These are phyloP conservation scores for Cryptotis parvus DNA, from an alignment of 2,113 vertebrate species.

Conservation along the genomic window DNA sequence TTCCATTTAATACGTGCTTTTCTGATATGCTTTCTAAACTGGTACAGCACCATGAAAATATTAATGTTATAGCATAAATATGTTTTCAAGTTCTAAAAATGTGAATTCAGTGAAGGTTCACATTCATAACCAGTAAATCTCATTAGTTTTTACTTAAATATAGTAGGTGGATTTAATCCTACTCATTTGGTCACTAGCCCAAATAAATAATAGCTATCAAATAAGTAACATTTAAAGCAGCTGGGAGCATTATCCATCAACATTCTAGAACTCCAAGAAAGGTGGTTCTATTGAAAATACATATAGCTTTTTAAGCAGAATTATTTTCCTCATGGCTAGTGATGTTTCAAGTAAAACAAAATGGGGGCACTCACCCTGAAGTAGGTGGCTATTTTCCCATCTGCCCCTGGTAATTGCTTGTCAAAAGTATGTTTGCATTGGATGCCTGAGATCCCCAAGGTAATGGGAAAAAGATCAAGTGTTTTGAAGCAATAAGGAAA, in stretches of 20 bases:
- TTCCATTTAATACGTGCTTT: constrained; percentile 46
- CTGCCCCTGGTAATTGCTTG: constrained; percentile 82
- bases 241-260: constrained; percentile 65
- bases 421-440: constrained; percentile 75
- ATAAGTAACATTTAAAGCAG: constrained; percentile 68
- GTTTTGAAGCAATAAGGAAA: constrained; percentile 80
- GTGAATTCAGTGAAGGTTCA: constrained; percentile 27
- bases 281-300: constrained; percentile 76
- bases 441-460: constrained; percentile 75
- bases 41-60: constrained; percentile 55
- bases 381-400: constrained; percentile 79
- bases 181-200: constrained; percentile 51
- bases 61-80: constrained; percentile 52
- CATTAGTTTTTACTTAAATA: constrained; percentile 77
- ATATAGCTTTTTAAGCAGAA: constrained; percentile 82
- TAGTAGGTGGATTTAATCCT: constrained; percentile 67
- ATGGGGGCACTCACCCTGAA: constrained; percentile 78
- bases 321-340: constrained; percentile 81
- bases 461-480: constrained; percentile 81
- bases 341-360: constrained; percentile 83
- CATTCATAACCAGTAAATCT: constrained; percentile 59
- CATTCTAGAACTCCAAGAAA: constrained; percentile 70
- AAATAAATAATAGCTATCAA: constrained; percentile 71
- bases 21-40: constrained; percentile 64
- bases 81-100: constrained; percentile 65